Base-by-base conservation (phyloP, 1,140 invertebrate genomes). In the Penaeus chinensis region DNA sequence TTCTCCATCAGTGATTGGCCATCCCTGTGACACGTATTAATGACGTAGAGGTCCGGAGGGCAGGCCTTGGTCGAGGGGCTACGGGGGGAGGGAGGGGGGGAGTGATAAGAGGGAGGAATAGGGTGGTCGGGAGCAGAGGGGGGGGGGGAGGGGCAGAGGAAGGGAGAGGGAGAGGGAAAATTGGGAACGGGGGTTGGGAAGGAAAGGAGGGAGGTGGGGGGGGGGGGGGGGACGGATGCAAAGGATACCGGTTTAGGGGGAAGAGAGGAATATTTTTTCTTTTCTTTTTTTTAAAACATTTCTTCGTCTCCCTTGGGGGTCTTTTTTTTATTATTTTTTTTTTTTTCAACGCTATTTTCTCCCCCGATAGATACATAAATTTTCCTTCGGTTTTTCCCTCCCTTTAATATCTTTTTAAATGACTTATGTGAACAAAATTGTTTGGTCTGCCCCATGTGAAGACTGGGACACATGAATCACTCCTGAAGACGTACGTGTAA, bases 1-100 rank as follows among this genome's bases (percentile, higher is more conserved):
- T 87, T 60, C 69, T 66, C 71, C 85, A 60, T 87, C 85, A 87
- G 78, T 82, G 85, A 87, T 87, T 87, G 85, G 85, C 71, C 61
- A 47, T 77, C 66, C 60, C 24, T 37, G n/a, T 42, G 85, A 82
- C 85, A 78, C 76, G 60, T 87, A 87, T 77, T 87, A 87, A 87
- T 87, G 85, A 87, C 80, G 71, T 66, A 63, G 54, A 76, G 77
- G 80, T 82, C 80, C 16, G 54, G 71, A 74, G 71, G 71, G 71
- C 42, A 32, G 71, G 19, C 27, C 24, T 20, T 54, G 71, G 13
- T 32, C 42, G 71, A 74, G 24, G 71, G 24, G 71, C 5, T 16
- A 7, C 5, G 37, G 82, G 85, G 81, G 77, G 80, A 80, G 85
- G 54, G 66, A 8, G 24, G 63, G 77, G 77, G 19, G 63, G 60